Evolutionary conservation across 2,797 vertebrate species (phyloP), one percentile per base, ranked within the genome.

Genomic region (Epinephelus awoara): DNA sequence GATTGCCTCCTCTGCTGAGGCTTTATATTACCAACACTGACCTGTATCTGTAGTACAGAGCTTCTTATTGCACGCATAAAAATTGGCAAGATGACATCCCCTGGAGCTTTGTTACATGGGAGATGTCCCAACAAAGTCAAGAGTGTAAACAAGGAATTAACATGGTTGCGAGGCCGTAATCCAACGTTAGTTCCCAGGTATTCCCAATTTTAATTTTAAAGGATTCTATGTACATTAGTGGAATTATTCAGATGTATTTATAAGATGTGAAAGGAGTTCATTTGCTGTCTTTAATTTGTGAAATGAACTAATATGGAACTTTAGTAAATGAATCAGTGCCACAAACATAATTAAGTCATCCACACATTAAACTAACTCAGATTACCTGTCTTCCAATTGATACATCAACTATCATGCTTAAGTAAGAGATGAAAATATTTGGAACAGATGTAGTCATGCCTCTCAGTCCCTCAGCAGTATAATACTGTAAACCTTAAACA

Each of bases 1-100:
- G 59, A 78, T 82, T 57, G 72, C 83, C 65, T 85, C 77, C 54
- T 72, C 51, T 70, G 62, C 77, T 80, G 61, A 77, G 75, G 67
- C 34, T 67, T 67, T 44, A 55, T 66, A 21, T 55, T 13, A 73
- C 29, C 79, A 66, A 54, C 46, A 34, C 18, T 63, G 75, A 75
- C 34, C 65, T 80, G 76, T 51, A 46, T 67, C 49, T 3, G 59
- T 46, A 57, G 13, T 38, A 58, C 23, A 51, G 29, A 79, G 64
- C 64, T 44, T 75, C 49, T 76, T 78, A 42, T 56, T 82, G 78
- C 72, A 85, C 54, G 3, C 67, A 11, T 79, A 21, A 50, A 50
- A 49, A 34, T 9, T 42, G 38, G 29, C 27, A 29, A 7, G 3
- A 75, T 54, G 21, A 73, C 18, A 63, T 75, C 8, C 11, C 27